A percentile compares a stretch with the other conserved stretches of the same genome.
These are phyloP conservation scores for Phasia obesa DNA, from an alignment of 2,888 invertebrate genomes.

Conservation along the genomic window DNA sequence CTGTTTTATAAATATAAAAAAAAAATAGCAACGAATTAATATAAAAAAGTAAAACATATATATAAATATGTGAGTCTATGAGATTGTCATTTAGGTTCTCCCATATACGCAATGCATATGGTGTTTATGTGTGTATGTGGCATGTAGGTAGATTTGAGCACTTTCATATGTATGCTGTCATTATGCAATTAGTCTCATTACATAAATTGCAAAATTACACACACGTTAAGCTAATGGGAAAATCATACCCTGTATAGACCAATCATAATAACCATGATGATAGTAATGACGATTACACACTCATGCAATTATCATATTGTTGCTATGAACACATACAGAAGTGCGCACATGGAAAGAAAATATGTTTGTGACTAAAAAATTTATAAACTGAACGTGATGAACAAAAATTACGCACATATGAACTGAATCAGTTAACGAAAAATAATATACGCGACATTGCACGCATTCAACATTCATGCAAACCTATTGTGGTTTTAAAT, in stretches of 20 bases:
- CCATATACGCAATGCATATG: background rate
- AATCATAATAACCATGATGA: slow-evolving; percentile 63
- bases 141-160: background rate
- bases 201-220: slow-evolving; percentile 70
- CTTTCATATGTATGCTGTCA: slow-evolving; percentile 58
- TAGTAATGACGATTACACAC: slow-evolving; percentile 61
- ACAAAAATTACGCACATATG: slow-evolving; percentile 42
- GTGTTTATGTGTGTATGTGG: background rate
- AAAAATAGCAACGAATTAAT: background rate
- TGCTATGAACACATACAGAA: background rate
- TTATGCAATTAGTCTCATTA: slow-evolving; percentile 71
- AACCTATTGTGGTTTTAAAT: slow-evolving; percentile 57
- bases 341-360: background rate
- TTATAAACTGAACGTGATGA: slow-evolving; percentile 45
- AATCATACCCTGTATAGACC: slow-evolving; percentile 64
- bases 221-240: slow-evolving; percentile 66
- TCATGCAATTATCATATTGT: slow-evolving; percentile 33
- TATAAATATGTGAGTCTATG: background rate
- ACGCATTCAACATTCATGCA: slow-evolving; percentile 58
- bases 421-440: slow-evolving; percentile 55
- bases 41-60: background rate
- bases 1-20: background rate
- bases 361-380: slow-evolving; percentile 34
- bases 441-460: slow-evolving; percentile 68
- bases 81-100: slow-evolving; percentile 11